A percentile compares a stretch with the other conserved stretches of the same genome.
These are phyloP conservation scores for Leptatherina wallacei DNA, from an alignment of 2,797 vertebrate genomes.

Conservation along the genomic window DNA sequence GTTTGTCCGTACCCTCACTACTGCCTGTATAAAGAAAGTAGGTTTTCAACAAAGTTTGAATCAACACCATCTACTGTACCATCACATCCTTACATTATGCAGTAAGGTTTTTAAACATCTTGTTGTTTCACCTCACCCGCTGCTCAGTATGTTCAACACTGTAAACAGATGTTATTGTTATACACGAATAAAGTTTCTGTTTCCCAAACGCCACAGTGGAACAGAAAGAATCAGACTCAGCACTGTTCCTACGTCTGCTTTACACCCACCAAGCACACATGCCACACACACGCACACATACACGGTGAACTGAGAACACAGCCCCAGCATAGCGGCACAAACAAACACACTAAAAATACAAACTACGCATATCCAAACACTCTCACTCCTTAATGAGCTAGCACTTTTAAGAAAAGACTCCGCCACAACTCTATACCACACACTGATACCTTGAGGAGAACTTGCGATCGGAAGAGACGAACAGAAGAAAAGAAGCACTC, in stretches of 20 bases:
- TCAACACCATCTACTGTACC: slow-evolving; percentile 58
- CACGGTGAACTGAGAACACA: slow-evolving; percentile 78
- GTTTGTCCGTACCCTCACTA: slow-evolving; percentile 4
- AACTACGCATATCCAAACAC: slow-evolving; percentile 88
- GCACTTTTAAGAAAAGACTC: slow-evolving; percentile 85
- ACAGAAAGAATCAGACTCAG: slow-evolving; percentile 82
- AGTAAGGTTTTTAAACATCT: slow-evolving; percentile 71
- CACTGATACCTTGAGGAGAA: slow-evolving; percentile 86
- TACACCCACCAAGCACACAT: slow-evolving; percentile 65
- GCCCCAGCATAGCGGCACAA: slow-evolving; percentile 76
- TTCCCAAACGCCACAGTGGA: slow-evolving; percentile 76
- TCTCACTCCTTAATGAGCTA: slow-evolving; percentile 86
- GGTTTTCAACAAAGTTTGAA: slow-evolving; percentile 69
- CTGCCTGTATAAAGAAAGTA: slow-evolving; percentile 56
- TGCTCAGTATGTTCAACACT: slow-evolving; percentile 74
- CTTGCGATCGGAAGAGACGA: slow-evolving; percentile 80
- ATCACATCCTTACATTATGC: slow-evolving; percentile 66
- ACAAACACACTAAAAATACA: slow-evolving; percentile 89
- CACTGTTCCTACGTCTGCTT: slow-evolving; percentile 78
- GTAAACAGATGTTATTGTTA: slow-evolving; percentile 79
- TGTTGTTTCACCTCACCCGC: slow-evolving; percentile 70
- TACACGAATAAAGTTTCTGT: slow-evolving; percentile 79
- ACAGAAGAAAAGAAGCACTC: slow-evolving; percentile 79
- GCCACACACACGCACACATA: slow-evolving; percentile 51
- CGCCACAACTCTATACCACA: slow-evolving; percentile 78